Evolutionary conservation across 1,140 invertebrate genomes (phyloP), one percentile per base, ranked within the genome.

Genomic region (Bacillus rossius): DNA sequence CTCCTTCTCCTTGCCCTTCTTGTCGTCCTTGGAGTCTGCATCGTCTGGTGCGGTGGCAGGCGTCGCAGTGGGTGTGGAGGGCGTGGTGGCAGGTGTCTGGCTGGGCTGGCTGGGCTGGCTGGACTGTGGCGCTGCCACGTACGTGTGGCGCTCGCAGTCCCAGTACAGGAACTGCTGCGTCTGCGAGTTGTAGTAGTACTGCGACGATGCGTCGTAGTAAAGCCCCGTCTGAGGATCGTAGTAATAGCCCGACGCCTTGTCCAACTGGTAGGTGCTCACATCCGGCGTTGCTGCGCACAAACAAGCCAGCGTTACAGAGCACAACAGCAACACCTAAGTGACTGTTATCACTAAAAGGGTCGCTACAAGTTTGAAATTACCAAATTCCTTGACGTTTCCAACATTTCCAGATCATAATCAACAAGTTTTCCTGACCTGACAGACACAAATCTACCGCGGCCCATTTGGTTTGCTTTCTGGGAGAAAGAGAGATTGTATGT

Each of bases 211-310:
- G 79, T 99, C 95, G 69, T 98, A 99, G 72, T 99, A 99, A 3
- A 98, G 80, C 3, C 90, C 89, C 10, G 95, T 98, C 1, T 80
- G 78, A 1, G 92, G 83, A 76, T 99, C 96, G 73, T 96, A 99
- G 69, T 98, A 98, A 71, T 96, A 99, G 0, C 96, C 95, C 14
- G 94, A 97, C 0, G 86, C 84, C 71, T 94, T 92, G 74, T 99
- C 96, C 73, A 94, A 98, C 66, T 94, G 87, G 72, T 96, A 99
- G 14, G 86, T 88, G 57, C 86, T 87, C 1, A 91, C 85, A 83
- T 99, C 94, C 19, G 96, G 96, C 40, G 87, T 74, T 65, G 83
- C 88, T 89, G 50, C 16, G 71, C 55, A 60, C 40, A 26, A 48
- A 5, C 3, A 47, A 52, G 10, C 29, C 29, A 7, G 29, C 29